Conservation (phyloP, 2,113 vertebrate genomes). For the Microtus richardsoni region DNA sequence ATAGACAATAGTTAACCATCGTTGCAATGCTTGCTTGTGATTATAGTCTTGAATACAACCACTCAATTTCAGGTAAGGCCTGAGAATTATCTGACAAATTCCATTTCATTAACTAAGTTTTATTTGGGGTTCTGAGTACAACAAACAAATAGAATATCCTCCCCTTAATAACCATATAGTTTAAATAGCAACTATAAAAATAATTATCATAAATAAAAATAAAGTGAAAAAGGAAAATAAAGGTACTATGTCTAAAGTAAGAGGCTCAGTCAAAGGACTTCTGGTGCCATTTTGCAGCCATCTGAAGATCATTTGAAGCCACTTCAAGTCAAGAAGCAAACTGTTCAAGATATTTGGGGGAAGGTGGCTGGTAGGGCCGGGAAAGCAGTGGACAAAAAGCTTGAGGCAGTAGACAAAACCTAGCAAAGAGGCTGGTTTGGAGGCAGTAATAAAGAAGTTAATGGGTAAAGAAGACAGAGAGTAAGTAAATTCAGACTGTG, state of each 20-base stretch:
- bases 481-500: not conserved
- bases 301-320: not conserved
- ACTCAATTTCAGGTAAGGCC: not conserved
- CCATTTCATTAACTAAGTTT: not conserved
- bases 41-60: not conserved
- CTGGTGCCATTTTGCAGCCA: not conserved
- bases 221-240: not conserved
- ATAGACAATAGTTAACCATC: not conserved
- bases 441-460: not conserved
- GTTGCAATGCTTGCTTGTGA: not conserved
- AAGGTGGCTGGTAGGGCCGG: not conserved
- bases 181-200: not conserved
- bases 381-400: not conserved
- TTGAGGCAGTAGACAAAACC: not conserved
- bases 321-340: not conserved
- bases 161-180: not conserved
- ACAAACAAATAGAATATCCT: not conserved
- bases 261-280: not conserved
- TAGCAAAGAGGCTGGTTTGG: not conserved
- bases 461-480: not conserved
- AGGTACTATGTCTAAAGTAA: not conserved
- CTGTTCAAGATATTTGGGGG: not conserved
- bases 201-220: not conserved
- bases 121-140: not conserved
- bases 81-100: slow-evolving; percentile 10